Percentiles rank a stretch among this genome's conserved stretches.
phyloP scores from a whole-genome alignment of 2,888 invertebrate genomes.

The Eupithecia insigniata region DNA sequence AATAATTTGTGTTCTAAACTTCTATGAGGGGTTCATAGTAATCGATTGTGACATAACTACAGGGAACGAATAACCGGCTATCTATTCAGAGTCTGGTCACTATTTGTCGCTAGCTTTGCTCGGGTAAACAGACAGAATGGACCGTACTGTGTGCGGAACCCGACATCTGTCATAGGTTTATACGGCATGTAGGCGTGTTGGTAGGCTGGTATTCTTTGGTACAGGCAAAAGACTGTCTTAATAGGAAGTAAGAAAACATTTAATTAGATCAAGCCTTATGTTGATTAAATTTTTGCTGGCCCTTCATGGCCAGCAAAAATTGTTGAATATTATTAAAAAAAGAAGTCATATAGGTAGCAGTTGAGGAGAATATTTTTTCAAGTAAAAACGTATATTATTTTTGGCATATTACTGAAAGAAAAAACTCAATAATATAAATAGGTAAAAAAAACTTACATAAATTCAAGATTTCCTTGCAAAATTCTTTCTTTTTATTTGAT shows the following conservation, averaged over 20 bases:
- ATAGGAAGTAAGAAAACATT: background rate
- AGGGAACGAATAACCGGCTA: constrained; percentile 15
- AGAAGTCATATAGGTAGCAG: background rate
- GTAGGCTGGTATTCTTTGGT: background rate
- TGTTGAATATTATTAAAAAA: no score
- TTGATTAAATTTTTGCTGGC: background rate
- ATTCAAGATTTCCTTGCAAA: background rate
- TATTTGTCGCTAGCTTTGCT: constrained; percentile 32
- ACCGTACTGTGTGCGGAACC: constrained; percentile 22
- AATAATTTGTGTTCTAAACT: background rate
- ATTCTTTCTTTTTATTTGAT: background rate
- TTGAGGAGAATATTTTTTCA: background rate
- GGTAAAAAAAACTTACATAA: no score
- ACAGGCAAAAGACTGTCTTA: background rate
- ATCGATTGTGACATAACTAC: background rate
- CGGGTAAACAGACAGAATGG: constrained; percentile 28
- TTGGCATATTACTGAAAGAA: no score
- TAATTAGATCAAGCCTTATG: background rate
- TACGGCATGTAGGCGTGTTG: constrained; percentile 12
- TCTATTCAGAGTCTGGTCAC: constrained; percentile 28
- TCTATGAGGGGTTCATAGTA: background rate
- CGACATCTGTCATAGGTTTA: constrained; percentile 28
- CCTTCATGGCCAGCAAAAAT: no score
- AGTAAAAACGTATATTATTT: no score
- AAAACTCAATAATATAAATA: no score